These are phyloP conservation scores for Acromyrmex echinatior DNA, from an alignment of 1,140 invertebrate genomes.

Conservation along the genomic window DNA sequence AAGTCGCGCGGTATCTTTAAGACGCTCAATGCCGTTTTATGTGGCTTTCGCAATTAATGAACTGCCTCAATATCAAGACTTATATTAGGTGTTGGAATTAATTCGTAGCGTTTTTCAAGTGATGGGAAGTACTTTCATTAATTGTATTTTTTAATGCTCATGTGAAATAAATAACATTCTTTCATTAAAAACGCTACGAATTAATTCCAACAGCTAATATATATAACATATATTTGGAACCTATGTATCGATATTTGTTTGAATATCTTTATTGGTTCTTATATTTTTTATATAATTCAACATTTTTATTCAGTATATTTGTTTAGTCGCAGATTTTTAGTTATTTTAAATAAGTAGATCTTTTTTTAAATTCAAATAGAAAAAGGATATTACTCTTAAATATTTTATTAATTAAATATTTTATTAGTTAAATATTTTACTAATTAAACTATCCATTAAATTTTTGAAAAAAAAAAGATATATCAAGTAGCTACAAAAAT, in stretches of 20 bases:
- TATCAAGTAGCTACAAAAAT: neutral
- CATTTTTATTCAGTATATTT: neutral
- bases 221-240: constrained; percentile 16
- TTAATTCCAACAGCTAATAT: too few relatives aligned
- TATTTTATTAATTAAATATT: neutral
- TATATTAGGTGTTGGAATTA: too few relatives aligned
- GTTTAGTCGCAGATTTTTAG: neutral
- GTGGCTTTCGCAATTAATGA: constrained; percentile 59
- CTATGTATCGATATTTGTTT: neutral
- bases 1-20: constrained; percentile 60
- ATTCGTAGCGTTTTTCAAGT: too few relatives aligned
- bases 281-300: neutral
- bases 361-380: neutral
- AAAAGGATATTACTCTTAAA: neutral
- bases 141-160: too few relatives aligned
- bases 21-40: constrained; percentile 52
- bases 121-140: too few relatives aligned
- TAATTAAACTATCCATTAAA: neutral
- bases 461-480: neutral
- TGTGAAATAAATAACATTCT: too few relatives aligned
- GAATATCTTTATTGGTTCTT: neutral
- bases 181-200: too few relatives aligned
- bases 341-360: neutral
- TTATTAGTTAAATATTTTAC: neutral
- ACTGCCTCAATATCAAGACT: constrained; percentile 6